Conservation (phyloP, 2,797 vertebrate genomes). For the Muscicapa striata region DNA sequence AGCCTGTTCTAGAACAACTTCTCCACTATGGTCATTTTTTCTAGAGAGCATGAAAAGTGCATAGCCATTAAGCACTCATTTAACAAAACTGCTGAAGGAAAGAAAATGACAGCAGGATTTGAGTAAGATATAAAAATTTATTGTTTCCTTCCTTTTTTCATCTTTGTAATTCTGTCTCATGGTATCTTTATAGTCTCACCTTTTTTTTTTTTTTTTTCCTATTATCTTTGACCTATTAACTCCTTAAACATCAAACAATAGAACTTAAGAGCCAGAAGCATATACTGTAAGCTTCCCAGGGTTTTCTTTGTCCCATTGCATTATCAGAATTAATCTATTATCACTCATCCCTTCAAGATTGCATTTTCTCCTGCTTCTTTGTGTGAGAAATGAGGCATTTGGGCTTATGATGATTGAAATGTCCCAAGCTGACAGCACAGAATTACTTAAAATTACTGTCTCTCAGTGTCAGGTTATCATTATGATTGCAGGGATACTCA, state of each 20-base stretch:
- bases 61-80: not conserved
- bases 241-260: not conserved
- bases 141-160: not conserved
- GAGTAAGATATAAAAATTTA: not conserved
- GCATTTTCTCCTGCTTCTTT: not conserved
- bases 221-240: not conserved
- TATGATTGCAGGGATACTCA: not conserved
- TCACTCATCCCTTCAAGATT: not conserved
- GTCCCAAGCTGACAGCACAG: not conserved
- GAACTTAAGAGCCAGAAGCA: not conserved
- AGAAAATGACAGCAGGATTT: not conserved
- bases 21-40: not conserved
- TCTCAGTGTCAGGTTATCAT: not conserved
- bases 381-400: not conserved
- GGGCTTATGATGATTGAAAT: not conserved
- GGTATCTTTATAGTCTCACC: not conserved
- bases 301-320: not conserved
- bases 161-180: not conserved
- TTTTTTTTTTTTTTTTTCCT: not conserved
- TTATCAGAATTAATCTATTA: not conserved
- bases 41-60: not conserved
- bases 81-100: not conserved
- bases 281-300: not conserved
- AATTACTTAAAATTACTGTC: slow-evolving; percentile 23
- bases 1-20: not conserved